Evolutionary conservation across 2,113 vertebrate genomes (phyloP).

Genomic region (Oriolus oriolus): DNA sequence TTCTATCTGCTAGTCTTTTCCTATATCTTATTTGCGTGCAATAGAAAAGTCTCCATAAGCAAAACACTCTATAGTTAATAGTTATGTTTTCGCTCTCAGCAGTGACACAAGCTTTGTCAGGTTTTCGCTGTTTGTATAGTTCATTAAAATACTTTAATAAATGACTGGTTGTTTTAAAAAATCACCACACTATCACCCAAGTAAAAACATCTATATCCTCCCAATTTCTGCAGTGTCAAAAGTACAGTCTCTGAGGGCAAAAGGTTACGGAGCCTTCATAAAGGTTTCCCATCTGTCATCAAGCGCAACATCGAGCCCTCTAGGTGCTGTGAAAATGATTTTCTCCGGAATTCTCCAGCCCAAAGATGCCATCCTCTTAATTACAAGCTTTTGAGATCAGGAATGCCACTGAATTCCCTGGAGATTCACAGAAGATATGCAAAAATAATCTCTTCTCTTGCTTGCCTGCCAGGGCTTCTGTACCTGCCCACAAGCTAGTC

Average conservation of each 20-base stretch:
- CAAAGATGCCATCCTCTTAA: conserved; percentile 66
- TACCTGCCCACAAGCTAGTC: conserved; percentile 50
- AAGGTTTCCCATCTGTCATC: conserved; percentile 54
- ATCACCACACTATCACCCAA: conserved; percentile 25
- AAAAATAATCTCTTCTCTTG: conserved; percentile 55
- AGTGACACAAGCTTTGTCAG: conserved; percentile 52
- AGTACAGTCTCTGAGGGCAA: conserved; percentile 51
- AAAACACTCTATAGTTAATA: conserved; percentile 7
- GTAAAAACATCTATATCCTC: conserved; percentile 60
- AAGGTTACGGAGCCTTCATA: conserved; percentile 46
- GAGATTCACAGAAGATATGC: conserved; percentile 47
- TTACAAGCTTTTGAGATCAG: conserved; percentile 65
- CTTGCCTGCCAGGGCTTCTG: conserved; percentile 45
- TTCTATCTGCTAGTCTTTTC: conserved; percentile 12
- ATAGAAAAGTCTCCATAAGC: neutral
- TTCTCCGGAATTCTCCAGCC: conserved; percentile 37
- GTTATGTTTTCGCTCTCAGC: conserved; percentile 48
- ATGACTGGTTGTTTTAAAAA: conserved; percentile 17
- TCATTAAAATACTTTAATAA: conserved; percentile 59
- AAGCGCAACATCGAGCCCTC: conserved; percentile 38
- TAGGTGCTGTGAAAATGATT: conserved; percentile 57
- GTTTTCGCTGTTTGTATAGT: conserved; percentile 32
- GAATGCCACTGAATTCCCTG: conserved; percentile 49
- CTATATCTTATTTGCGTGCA: neutral
- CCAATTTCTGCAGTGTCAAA: conserved; percentile 32